Percentiles rank a stretch among this genome's conserved stretches.
phyloP scores from a whole-genome alignment of 2,797 vertebrate genomes.

The Clarias laeviceps region DNA sequence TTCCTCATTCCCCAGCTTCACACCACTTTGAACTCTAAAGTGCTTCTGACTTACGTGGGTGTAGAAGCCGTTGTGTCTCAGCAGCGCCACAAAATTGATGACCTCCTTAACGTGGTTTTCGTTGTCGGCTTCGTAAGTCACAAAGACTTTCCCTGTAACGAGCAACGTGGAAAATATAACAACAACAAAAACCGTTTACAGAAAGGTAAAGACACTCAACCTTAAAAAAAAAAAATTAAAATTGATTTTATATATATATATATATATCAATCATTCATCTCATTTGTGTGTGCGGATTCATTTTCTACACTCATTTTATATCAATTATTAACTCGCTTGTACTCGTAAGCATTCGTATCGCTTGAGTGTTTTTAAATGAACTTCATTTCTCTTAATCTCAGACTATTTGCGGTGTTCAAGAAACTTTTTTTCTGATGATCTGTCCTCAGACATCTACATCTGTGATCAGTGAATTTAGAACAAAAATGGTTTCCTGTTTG shows the following conservation, averaged over 20 bases:
- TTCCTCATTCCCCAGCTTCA: not conserved
- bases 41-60: constrained; percentile 71
- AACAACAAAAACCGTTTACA: not conserved
- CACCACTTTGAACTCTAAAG: not conserved
- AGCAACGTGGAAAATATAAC: not conserved
- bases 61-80: constrained; percentile 81
- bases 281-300: too few relatives aligned
- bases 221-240: not conserved
- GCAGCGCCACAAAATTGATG: constrained; percentile 80
- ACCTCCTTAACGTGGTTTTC: constrained; percentile 80
- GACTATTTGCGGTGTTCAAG: not conserved
- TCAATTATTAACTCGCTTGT: too few relatives aligned
- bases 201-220: not conserved
- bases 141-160: constrained; percentile 76
- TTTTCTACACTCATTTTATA: too few relatives aligned
- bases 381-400: not conserved
- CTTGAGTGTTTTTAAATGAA: not conserved
- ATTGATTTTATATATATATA: too few relatives aligned
- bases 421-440: not conserved
- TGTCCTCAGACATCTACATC: not conserved
- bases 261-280: too few relatives aligned
- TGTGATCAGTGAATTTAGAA: too few relatives aligned
- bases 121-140: constrained; percentile 79
- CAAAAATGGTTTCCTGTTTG: not conserved
- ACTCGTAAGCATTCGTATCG: too few relatives aligned